These are phyloP conservation scores for Drosophila santomea DNA, from an alignment of 1,140 invertebrate species.

Conservation along the genomic window DNA sequence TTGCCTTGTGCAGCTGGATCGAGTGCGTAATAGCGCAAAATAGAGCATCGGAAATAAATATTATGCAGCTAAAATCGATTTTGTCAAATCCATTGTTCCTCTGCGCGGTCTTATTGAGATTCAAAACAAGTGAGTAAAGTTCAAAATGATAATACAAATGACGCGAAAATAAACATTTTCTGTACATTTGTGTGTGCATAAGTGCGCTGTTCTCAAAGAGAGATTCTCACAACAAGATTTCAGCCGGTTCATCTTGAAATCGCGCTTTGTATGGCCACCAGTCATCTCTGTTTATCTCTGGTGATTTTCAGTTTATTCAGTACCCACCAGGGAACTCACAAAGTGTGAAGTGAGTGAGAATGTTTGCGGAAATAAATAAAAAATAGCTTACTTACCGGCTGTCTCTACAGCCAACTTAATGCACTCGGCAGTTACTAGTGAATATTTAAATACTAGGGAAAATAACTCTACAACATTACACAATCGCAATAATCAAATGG, in stretches of 20 bases:
- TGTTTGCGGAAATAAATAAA: slow-evolving; percentile 30
- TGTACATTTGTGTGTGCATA: neutral
- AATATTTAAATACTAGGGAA: neutral
- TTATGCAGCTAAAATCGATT: slow-evolving; percentile 21
- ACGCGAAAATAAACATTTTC: slow-evolving; percentile 28
- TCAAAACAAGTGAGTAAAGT: slow-evolving; percentile 67
- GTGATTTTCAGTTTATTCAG: slow-evolving; percentile 5
- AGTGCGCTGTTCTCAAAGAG: slow-evolving; percentile 15
- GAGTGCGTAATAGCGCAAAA: slow-evolving; percentile 8
- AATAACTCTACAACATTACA: neutral
- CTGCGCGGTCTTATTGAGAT: slow-evolving; percentile 20
- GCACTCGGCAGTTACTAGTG: neutral
- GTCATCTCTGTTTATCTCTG: slow-evolving; percentile 41
- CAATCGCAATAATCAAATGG: neutral
- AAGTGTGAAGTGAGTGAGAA: neutral
- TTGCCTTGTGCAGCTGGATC: neutral
- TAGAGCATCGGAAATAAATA: slow-evolving; percentile 5
- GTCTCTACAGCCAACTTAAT: neutral
- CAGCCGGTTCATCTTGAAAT: slow-evolving; percentile 54
- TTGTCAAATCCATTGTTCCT: slow-evolving; percentile 18
- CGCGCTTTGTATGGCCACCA: slow-evolving; percentile 12
- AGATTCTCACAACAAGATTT: slow-evolving; percentile 55
- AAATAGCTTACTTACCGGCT: slow-evolving; percentile 1
- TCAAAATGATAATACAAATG: slow-evolving; percentile 46
- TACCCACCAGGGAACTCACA: neutral